Evolutionary conservation across 1,140 invertebrate genomes (phyloP), one percentile per base, ranked within the genome.

Genomic region (Cotesia glomerata): DNA sequence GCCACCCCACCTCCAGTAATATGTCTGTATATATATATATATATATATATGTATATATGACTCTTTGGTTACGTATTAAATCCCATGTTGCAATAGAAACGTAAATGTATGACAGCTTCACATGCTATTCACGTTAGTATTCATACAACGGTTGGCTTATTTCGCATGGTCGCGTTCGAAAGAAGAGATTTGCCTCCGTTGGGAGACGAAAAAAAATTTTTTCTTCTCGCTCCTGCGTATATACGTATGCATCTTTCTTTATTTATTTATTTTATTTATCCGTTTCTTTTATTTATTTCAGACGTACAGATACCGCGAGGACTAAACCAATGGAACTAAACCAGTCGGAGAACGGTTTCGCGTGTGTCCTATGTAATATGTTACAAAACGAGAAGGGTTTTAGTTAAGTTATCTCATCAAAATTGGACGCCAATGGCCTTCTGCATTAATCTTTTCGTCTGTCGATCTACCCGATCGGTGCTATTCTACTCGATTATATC

Each of bases 111-210:
- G 77, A 76, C 77, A 76, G 77, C 75, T 76, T 73, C 75, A 62
- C 69, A 74, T 78, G 79, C 75, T 80, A 82, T 85, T 78, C 82
- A 84, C 84, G 83, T 86, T 84, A 84, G 84, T 80, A 86, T 85
- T 86, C 82, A 86, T 79, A 66, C 63, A 84, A 82, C 79, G 81
- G 78, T 83, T 85, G 84, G 84, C 84, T 87, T 86, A 86, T 85
- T 87, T 87, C 86, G 81, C 84, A 85, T 84, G 82, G 82, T 72
- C 80, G 82, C 75, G 66, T 79, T 64, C 79, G 80, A 85, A 87
- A 87, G 83, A 84, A 84, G 82, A 86, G 85, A 86, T 86, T 86
- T 86, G 83, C 85, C 83, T 86, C 79, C 77, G 79, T 81, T 79
- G 78, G 72, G 79, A 81, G 72, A 45, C 39, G 39, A 45, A 45